Evolutionary conservation across 1,140 invertebrate species (phyloP), one percentile per base, ranked within the genome.

Genomic region (Carposina sasakii): DNA sequence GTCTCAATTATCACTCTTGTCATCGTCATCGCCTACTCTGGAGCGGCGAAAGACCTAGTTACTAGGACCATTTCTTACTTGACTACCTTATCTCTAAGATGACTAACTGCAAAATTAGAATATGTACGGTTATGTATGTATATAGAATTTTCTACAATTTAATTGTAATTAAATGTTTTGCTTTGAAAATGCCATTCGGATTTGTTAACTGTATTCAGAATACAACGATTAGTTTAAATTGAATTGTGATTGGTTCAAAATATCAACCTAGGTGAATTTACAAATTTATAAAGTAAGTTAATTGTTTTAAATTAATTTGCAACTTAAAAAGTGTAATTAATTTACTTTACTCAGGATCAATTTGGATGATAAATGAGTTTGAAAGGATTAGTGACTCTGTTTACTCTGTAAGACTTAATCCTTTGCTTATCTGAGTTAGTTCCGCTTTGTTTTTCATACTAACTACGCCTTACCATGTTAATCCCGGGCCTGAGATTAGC

Each of bases 361-460:
- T 63, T 56, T 59, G 40, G 22, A 53, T 60, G 48, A 63, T 64
- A 64, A 67, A 58, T 54, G 54, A 46, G 33, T 54, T 54, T 48
- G 54, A 54, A 54, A n/a, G n/a, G 48, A 63, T 71, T 63, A 66
- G 46, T 47, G 53, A 46, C 28, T 39, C 48, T 51, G 52, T 62
- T 60, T 59, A 41, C 20, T 45, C 46, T 52, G 46, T 45, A 45
- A 53, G 22, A n/a, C n/a, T n/a, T 69, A 60, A 68, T 64, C 58
- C 50, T 37, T 55, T 34, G 36, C 45, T 54, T 52, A 57, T n/a
- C n/a, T n/a, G n/a, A n/a, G n/a, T n/a, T n/a, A n/a, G n/a, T 59
- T 62, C 52, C 57, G 57, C 60, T 71, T 71, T 65, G 63, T 69
- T 68, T 67, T 65, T 67, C 48, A 53, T 60, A 57, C 58, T 61